Evolutionary conservation across 2,888 invertebrate genomes (phyloP).

Genomic region (Dorcus parallelipipedus): DNA sequence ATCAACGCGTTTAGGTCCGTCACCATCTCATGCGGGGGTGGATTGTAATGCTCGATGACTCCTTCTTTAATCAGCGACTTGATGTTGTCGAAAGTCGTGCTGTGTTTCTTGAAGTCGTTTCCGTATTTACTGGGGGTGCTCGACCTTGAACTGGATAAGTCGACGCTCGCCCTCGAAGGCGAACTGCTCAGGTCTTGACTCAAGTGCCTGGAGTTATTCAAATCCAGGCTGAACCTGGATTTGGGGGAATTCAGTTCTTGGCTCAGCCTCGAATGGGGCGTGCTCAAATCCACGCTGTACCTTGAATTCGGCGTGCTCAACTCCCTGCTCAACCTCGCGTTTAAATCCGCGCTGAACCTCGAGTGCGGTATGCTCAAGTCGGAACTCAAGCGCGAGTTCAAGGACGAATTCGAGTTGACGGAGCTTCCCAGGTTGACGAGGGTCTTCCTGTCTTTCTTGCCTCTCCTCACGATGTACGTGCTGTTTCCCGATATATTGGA

Average conservation of each 20-base stretch:
- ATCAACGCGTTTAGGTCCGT: slow-evolving; percentile 61
- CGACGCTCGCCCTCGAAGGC: slow-evolving; percentile 41
- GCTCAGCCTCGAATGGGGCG: slow-evolving; percentile 56
- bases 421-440: slow-evolving; percentile 59
- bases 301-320: slow-evolving; percentile 62
- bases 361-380: slow-evolving; percentile 61
- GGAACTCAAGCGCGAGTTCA: slow-evolving; percentile 62
- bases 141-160: slow-evolving; percentile 42
- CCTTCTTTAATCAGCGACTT: slow-evolving; percentile 71
- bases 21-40: slow-evolving; percentile 58
- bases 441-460: slow-evolving; percentile 66
- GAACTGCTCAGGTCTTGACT: slow-evolving; percentile 43
- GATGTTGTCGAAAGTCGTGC: slow-evolving; percentile 74
- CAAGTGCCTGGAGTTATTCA: slow-evolving; percentile 51
- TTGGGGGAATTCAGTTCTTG: slow-evolving; percentile 59
- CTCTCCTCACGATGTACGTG: slow-evolving; percentile 78
- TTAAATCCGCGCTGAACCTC: slow-evolving; percentile 56
- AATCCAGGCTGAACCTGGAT: slow-evolving; percentile 59
- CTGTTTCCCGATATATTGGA: slow-evolving; percentile 60
- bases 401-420: slow-evolving; percentile 54
- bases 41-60: slow-evolving; percentile 57
- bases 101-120: slow-evolving; percentile 67
- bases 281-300: slow-evolving; percentile 66
- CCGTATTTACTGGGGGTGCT: slow-evolving; percentile 52
- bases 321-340: slow-evolving; percentile 56